Evolutionary conservation across 2,888 invertebrate species (phyloP).

Genomic region (Sinelater perroti): DNA sequence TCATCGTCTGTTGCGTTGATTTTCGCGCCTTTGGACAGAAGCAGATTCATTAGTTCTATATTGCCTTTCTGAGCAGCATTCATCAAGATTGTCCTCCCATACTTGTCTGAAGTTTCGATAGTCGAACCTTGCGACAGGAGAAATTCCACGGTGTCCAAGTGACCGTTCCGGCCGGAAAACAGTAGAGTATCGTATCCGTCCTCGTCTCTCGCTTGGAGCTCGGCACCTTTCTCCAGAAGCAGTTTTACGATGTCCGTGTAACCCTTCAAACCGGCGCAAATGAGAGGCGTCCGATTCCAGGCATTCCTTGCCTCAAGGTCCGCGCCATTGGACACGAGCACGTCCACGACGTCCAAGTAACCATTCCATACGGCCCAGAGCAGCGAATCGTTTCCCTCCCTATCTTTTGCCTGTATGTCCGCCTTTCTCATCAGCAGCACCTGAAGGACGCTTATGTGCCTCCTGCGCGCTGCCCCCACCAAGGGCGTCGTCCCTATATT

Average conservation of each 20-base stretch:
- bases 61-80: not conserved
- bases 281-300: not conserved
- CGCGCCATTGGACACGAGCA: not conserved
- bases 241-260: not conserved
- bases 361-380: not conserved
- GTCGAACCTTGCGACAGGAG: not conserved
- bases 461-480: not conserved
- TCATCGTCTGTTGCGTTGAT: not conserved
- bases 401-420: not conserved
- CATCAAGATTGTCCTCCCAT: not conserved
- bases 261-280: not conserved
- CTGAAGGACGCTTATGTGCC: not conserved
- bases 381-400: not conserved
- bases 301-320: not conserved
- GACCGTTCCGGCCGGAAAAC: not conserved
- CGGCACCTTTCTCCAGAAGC: not conserved
- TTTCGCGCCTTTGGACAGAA: constrained; percentile 5
- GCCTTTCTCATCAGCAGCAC: not conserved
- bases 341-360: not conserved
- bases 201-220: not conserved
- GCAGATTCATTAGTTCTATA: not conserved
- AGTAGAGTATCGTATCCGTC: not conserved
- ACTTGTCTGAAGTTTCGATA: not conserved
- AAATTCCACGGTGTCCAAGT: not conserved
- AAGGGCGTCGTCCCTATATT: not conserved